Conservation (phyloP, 1,140 invertebrate species). For the Neodiprion virginianus region DNA sequence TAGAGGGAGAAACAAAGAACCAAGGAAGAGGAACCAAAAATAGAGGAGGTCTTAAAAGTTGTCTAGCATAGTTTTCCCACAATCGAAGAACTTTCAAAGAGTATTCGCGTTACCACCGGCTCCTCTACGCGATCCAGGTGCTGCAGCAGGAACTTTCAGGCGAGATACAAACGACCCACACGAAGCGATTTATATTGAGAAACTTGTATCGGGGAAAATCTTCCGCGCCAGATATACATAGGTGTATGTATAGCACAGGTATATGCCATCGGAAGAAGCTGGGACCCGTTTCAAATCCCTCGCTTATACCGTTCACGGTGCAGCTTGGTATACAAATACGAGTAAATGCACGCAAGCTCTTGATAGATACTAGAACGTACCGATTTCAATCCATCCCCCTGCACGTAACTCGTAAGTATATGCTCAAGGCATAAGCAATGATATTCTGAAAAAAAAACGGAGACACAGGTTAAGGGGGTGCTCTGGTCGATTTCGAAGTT, state of each 20-base stretch:
- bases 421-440: too few species aligned
- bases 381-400: too few species aligned
- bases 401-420: too few species aligned
- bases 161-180: constrained; percentile 2
- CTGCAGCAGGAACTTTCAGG: not conserved
- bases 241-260: not conserved
- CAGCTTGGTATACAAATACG: too few species aligned
- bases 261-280: not conserved
- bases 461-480: too few species aligned
- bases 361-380: too few species aligned
- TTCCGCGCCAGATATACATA: not conserved
- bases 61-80: not conserved
- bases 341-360: too few species aligned
- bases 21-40: not conserved
- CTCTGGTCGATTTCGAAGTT: too few species aligned
- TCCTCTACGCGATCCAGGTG: not conserved
- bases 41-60: not conserved
- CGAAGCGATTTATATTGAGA: constrained; percentile 1
- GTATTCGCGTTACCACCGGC: not conserved
- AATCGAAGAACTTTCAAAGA: not conserved
- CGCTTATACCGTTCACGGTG: not conserved
- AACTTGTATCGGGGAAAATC: not conserved
- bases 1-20: not conserved
- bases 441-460: too few species aligned
- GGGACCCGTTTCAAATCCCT: not conserved